Evolutionary conservation across 2,113 vertebrate genomes (phyloP).

Genomic region (Colinus virginianus): DNA sequence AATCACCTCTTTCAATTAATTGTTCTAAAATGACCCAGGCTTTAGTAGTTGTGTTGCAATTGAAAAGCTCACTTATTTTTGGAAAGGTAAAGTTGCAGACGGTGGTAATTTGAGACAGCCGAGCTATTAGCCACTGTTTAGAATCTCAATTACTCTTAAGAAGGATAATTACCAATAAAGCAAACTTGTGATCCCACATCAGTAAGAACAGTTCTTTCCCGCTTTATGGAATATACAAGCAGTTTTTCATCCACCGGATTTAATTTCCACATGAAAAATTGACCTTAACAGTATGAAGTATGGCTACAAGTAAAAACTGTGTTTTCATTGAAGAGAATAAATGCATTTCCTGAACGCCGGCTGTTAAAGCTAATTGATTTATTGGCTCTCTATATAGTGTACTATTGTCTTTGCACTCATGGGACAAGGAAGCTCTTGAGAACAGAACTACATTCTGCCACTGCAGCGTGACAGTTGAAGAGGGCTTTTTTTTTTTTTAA

Average conservation of each 20-base stretch:
- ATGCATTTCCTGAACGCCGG: constrained; percentile 83
- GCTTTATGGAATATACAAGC: constrained; percentile 77
- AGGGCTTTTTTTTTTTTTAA: constrained; percentile 47
- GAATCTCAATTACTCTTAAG: constrained; percentile 82
- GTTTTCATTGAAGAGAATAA: constrained; percentile 85
- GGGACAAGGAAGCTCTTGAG: constrained; percentile 84
- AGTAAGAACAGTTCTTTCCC: constrained; percentile 52
- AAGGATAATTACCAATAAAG: constrained; percentile 85
- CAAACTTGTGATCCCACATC: constrained; percentile 78
- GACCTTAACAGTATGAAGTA: constrained; percentile 81
- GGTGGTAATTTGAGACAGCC: constrained; percentile 73
- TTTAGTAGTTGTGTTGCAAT: constrained; percentile 69
- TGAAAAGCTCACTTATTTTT: constrained; percentile 79
- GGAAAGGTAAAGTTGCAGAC: constrained; percentile 78
- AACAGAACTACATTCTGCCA: constrained; percentile 84
- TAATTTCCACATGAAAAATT: constrained; percentile 82
- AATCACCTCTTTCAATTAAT: constrained; percentile 84
- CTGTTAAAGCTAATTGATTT: constrained; percentile 94
- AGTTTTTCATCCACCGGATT: constrained; percentile 78
- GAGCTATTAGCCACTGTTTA: constrained; percentile 81
- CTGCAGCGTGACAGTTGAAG: constrained; percentile 84
- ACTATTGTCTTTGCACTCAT: constrained; percentile 88
- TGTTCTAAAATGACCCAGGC: constrained; percentile 76
- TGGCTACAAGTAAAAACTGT: constrained; percentile 77
- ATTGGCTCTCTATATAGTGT: constrained; percentile 86